Conservation (phyloP, 2,888 invertebrate species). For the Sinopyrophorus schimmeli region DNA sequence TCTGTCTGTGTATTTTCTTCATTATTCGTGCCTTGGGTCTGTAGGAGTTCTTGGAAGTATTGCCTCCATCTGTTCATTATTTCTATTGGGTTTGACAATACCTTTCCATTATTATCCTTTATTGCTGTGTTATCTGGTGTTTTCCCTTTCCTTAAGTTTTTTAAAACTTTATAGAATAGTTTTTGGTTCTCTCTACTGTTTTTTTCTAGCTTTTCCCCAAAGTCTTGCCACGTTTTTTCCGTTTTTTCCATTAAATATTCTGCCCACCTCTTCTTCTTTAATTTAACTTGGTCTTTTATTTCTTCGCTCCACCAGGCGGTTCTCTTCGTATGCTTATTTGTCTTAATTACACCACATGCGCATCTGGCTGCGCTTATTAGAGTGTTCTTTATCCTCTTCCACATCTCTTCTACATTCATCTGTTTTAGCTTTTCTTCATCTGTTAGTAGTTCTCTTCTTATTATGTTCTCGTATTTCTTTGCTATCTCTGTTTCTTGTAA, state of each 20-base stretch:
- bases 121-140: conserved; percentile 1
- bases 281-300: too few species aligned
- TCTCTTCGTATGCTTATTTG: too few species aligned
- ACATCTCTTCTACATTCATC: too few species aligned
- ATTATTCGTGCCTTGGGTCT: neutral
- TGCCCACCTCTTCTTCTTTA: too few species aligned
- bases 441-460: too few species aligned
- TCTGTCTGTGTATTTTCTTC: conserved; percentile 1
- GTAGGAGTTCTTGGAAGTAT: conserved; percentile 1
- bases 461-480: too few species aligned
- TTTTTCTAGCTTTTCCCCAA: neutral
- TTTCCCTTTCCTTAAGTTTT: neutral
- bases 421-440: too few species aligned
- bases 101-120: conserved; percentile 1
- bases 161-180: conserved; percentile 3
- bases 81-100: neutral
- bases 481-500: too few species aligned
- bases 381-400: too few species aligned
- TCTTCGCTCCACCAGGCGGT: too few species aligned
- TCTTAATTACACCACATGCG: too few species aligned
- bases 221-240: conserved; percentile 3
- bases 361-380: too few species aligned
- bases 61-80: conserved; percentile 1
- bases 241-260: neutral
- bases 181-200: conserved; percentile 5